These are phyloP conservation scores for Micropterix aruncella DNA, from an alignment of 2,888 invertebrate species.

Conservation along the genomic window DNA sequence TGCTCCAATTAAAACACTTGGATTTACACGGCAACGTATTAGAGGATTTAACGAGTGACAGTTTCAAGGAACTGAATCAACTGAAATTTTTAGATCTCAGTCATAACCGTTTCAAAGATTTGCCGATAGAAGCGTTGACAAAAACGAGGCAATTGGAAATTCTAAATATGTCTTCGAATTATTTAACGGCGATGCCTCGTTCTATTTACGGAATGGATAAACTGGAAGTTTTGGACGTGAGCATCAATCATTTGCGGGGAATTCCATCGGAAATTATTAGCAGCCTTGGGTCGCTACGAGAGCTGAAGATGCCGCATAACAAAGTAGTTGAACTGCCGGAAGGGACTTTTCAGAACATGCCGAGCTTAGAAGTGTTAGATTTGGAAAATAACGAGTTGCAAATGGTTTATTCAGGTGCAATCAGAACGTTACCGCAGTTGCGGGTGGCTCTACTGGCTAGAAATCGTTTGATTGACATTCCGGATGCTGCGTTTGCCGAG, in stretches of 20 bases:
- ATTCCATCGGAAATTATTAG: constrained; percentile 56
- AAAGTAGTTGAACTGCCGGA: constrained; percentile 53
- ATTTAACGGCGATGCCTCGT: constrained; percentile 54
- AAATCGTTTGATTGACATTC: constrained; percentile 61
- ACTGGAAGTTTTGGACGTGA: constrained; percentile 60
- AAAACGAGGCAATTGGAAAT: constrained; percentile 52
- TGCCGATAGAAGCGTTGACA: constrained; percentile 48
- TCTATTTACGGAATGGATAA: constrained; percentile 53
- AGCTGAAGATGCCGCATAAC: constrained; percentile 62
- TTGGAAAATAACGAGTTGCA: constrained; percentile 71
- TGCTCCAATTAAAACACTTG: constrained; percentile 50
- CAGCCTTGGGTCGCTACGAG: constrained; percentile 51
- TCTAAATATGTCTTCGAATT: constrained; percentile 67
- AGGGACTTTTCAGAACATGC: constrained; percentile 57
- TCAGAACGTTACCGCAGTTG: constrained; percentile 53
- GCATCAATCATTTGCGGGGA: constrained; percentile 58
- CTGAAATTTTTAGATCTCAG: constrained; percentile 59
- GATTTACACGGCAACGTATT: constrained; percentile 66
- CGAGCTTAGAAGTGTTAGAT: constrained; percentile 57
- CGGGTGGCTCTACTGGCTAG: constrained; percentile 54
- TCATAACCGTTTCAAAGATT: constrained; percentile 55
- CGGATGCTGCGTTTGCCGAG: constrained; percentile 62
- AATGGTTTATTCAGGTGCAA: constrained; percentile 56
- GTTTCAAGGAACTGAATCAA: constrained; percentile 49
- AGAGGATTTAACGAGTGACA: constrained; percentile 50